Evolutionary conservation across 2,797 vertebrate species (phyloP).

Genomic region (Lacerta viridis): DNA sequence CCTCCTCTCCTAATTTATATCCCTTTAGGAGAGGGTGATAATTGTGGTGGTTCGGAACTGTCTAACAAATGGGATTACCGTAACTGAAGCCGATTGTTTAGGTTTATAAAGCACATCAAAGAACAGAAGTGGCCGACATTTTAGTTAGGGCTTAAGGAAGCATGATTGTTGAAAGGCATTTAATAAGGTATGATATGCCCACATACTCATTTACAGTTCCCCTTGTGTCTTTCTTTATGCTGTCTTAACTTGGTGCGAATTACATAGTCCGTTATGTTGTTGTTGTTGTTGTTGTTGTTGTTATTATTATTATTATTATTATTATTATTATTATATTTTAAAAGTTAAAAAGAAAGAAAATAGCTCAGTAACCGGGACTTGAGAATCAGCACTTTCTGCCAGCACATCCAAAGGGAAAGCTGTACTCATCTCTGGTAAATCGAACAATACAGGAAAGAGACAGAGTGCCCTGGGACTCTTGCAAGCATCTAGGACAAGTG

Average conservation of each 20-base stretch:
- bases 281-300: too few relatives aligned
- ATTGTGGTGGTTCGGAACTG: constrained; percentile 43
- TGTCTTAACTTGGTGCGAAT: constrained; percentile 66
- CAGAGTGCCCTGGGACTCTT: constrained; percentile 52
- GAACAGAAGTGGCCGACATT: constrained; percentile 57
- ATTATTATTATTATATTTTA: constrained; percentile 16
- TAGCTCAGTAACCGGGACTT: constrained; percentile 66
- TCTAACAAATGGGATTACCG: constrained; percentile 52
- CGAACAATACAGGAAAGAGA: constrained; percentile 52
- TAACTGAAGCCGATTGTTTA: constrained; percentile 50
- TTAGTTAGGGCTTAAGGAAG: constrained; percentile 52
- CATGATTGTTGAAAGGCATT: constrained; percentile 51
- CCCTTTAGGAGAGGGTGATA: background rate
- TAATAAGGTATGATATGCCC: constrained; percentile 68
- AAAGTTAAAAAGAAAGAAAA: constrained; percentile 37
- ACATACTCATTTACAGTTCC: constrained; percentile 60
- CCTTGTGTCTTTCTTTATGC: constrained; percentile 53
- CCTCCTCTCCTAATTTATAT: constrained; percentile 30
- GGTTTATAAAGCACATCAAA: constrained; percentile 61
- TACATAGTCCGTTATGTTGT: background rate
- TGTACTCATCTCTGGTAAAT: constrained; percentile 61
- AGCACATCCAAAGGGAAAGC: constrained; percentile 66
- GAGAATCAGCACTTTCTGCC: constrained; percentile 73
- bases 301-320: too few relatives aligned
- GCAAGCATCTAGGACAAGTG: constrained; percentile 70